phyloP scores from a whole-genome alignment of 2,797 vertebrate genomes.

The Decapterus maruadsi region DNA sequence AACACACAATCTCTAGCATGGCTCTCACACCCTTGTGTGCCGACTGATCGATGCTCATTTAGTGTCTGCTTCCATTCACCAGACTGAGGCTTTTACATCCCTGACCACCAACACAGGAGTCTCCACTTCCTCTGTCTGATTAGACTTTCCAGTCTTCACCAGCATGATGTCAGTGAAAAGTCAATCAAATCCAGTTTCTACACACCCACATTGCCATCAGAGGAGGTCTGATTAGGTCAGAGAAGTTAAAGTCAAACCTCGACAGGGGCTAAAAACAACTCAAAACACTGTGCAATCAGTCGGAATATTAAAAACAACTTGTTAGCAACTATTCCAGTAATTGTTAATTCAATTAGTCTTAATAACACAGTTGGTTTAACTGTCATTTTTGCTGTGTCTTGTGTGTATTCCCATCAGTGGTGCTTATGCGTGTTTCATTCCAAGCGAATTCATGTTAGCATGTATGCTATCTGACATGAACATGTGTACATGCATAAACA shows the following conservation, averaged over 20 bases:
- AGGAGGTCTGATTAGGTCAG: neutral
- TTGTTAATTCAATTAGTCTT: slow-evolving; percentile 22
- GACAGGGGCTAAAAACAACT: neutral
- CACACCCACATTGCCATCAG: neutral
- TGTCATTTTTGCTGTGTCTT: slow-evolving; percentile 6
- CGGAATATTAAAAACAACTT: too few species aligned
- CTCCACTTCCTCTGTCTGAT: neutral
- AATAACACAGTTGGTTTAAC: slow-evolving; percentile 24
- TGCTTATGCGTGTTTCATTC: neutral
- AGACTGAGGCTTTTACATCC: too few species aligned
- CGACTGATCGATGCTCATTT: too few species aligned
- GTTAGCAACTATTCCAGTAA: neutral
- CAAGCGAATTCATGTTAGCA: neutral
- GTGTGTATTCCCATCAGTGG: neutral
- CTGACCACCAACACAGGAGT: neutral
- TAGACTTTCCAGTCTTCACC: neutral
- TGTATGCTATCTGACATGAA: slow-evolving; percentile 44
- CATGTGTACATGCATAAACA: slow-evolving; percentile 65
- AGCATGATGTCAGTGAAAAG: neutral
- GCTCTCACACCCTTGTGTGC: too few species aligned
- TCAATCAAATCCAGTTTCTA: neutral
- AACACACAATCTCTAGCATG: too few species aligned
- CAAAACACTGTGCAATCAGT: neutral
- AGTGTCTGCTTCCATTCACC: too few species aligned
- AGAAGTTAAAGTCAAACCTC: neutral